Evolutionary conservation across 2,888 invertebrate species (phyloP), one percentile per base, ranked within the genome.

Genomic region (Amiota mariae): DNA sequence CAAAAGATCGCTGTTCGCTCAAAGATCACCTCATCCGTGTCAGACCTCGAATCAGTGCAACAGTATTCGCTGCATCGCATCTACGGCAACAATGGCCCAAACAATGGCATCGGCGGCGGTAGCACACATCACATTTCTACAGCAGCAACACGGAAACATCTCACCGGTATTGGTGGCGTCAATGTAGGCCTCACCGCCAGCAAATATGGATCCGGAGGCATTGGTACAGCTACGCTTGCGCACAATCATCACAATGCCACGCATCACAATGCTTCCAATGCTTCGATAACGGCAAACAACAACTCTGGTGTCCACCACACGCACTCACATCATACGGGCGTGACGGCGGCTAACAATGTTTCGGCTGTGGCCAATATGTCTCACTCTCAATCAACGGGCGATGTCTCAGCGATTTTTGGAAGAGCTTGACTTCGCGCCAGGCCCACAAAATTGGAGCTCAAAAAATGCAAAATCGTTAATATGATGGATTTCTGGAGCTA

Each of bases 331-430:
- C 20, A 12, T 24, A 56, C 56, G 10, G 80, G 75, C 63, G 73
- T 75, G 36, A 72, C 66, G 61, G 77, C 67, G 15, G 54, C 75
- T 70, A 36, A 57, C 67, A 46, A 74, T 51, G 47, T 71, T 57
- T 10, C 74, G 76, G 8, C 48, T 59, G 79, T 80, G 72, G 76
- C 79, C 56, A 89, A 87, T 72, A 90, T 93, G 84, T 91, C 93
- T 47, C 93, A 93, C 87, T 93, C 93, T 48, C 93, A 93, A 84
- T 93, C 93, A 36, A 93, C 93, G 9, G 93, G 93, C 46, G 93
- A 93, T 88, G 93, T 93, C 72, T 93, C 93, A 18, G 92, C 93
- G 79, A 93, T 93, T 90, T 90, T 93, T 82, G 92, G 93, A 73
- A 90, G 93, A 46, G 93, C 93, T 92, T 93, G 93, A 93, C 90